Conservation (phyloP, 2,797 vertebrate genomes). For the Xiphorhynchus erythropygius region DNA sequence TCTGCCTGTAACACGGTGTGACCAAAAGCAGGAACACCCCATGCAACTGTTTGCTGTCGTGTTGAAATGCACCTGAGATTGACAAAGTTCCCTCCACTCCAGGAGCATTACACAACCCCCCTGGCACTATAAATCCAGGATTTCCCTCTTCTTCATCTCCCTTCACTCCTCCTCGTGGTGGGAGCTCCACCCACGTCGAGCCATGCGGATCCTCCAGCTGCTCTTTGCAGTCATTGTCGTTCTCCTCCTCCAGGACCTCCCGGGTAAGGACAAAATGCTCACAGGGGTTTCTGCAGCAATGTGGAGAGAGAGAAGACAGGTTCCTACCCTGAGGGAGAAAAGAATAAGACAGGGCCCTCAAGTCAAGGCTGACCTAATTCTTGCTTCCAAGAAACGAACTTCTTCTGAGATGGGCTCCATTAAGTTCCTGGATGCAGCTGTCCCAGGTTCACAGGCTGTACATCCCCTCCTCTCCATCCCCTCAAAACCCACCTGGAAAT, state of each 20-base stretch:
- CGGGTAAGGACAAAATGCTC: constrained; percentile 44
- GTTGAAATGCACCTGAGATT: constrained; percentile 36
- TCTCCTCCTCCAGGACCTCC: constrained; percentile 13
- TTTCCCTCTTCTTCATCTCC: neutral
- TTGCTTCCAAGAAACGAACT: neutral
- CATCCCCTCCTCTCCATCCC: fast-evolving
- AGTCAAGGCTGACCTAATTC: neutral
- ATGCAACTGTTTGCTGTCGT: constrained; percentile 34
- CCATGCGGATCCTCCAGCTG: constrained; percentile 51
- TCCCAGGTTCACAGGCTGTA: neutral
- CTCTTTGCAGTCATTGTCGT: neutral
- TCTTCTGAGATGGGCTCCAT: neutral
- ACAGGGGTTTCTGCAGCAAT: neutral
- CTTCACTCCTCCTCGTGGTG: neutral
- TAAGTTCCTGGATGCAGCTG: neutral
- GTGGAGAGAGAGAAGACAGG: neutral
- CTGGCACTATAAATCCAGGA: constrained; percentile 24
- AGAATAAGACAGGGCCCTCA: neutral
- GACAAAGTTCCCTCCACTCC: neutral
- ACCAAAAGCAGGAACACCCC: neutral
- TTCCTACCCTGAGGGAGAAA: neutral
- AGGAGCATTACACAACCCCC: neutral
- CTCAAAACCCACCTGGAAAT: neutral
- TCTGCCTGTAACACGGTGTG: fast-evolving
- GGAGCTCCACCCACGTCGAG: neutral